Conservation (phyloP, 2,888 invertebrate species). For the Apotomis capreana region DNA sequence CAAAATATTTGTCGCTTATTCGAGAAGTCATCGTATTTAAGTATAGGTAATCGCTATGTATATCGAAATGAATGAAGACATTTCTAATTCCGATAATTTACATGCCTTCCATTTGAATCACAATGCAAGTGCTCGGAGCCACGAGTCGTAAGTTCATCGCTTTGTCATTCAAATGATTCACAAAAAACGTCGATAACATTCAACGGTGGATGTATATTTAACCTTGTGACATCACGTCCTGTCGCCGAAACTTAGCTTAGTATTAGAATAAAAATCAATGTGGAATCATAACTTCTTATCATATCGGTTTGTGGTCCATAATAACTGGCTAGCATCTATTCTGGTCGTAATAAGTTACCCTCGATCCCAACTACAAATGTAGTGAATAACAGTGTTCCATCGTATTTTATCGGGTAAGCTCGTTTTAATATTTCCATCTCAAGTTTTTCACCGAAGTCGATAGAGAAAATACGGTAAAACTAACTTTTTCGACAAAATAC, state of each 20-base stretch:
- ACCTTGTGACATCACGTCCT: constrained; percentile 38
- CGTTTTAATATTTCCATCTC: no score
- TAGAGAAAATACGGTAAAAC: no score
- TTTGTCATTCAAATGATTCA: constrained; percentile 45
- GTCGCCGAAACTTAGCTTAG: constrained; percentile 13
- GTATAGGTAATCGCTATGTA: not conserved
- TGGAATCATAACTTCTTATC: no score
- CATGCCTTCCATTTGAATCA: constrained; percentile 43
- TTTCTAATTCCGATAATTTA: constrained; percentile 31
- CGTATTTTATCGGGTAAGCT: no score
- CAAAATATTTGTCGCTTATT: not conserved
- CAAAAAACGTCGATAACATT: constrained; percentile 35
- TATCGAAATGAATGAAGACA: constrained; percentile 9
- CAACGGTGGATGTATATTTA: constrained; percentile 23
- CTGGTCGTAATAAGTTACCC: not conserved
- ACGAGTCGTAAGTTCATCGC: constrained; percentile 42
- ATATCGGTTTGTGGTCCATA: no score
- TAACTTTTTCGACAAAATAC: no score
- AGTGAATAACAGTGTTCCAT: no score
- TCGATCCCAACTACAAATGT: not conserved
- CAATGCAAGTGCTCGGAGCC: constrained; percentile 34
- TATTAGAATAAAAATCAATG: not conserved
- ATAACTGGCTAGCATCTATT: no score
- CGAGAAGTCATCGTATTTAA: not conserved
- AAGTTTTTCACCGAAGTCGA: no score